phyloP scores from a whole-genome alignment of 2,113 vertebrate species.

The Agelaius tricolor region DNA sequence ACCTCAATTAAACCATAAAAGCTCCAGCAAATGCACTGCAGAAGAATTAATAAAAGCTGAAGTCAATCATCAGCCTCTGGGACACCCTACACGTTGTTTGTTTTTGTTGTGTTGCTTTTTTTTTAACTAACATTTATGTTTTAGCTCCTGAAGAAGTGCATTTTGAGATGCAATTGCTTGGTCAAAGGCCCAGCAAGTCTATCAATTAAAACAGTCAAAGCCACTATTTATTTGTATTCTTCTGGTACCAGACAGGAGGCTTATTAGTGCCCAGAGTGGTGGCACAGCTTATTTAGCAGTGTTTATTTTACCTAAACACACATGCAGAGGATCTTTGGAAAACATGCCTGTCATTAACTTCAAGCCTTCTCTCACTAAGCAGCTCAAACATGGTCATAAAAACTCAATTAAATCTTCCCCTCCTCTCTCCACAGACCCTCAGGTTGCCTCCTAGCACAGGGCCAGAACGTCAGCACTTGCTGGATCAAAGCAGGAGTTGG shows the following conservation, averaged over 20 bases:
- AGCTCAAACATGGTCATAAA: neutral
- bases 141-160: neutral
- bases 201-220: neutral
- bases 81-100: neutral
- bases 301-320: constrained; percentile 49
- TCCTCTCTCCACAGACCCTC: neutral
- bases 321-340: neutral
- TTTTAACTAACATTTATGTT: neutral
- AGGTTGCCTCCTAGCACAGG: neutral
- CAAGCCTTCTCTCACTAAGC: neutral
- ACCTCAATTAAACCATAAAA: constrained; percentile 67
- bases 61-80: neutral
- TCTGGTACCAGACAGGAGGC: neutral
- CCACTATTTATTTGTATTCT: neutral
- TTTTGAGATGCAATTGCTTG: neutral
- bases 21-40: constrained; percentile 6
- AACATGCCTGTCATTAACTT: neutral
- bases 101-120: neutral
- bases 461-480: neutral
- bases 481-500: neutral
- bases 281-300: constrained; percentile 15
- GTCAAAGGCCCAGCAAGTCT: neutral
- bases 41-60: constrained; percentile 63
- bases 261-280: neutral
- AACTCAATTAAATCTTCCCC: neutral